A percentile compares a stretch with the other conserved stretches of the same genome.
These are phyloP conservation scores for Saxidomus purpurata DNA, from an alignment of 1,140 invertebrate genomes.

Conservation along the genomic window DNA sequence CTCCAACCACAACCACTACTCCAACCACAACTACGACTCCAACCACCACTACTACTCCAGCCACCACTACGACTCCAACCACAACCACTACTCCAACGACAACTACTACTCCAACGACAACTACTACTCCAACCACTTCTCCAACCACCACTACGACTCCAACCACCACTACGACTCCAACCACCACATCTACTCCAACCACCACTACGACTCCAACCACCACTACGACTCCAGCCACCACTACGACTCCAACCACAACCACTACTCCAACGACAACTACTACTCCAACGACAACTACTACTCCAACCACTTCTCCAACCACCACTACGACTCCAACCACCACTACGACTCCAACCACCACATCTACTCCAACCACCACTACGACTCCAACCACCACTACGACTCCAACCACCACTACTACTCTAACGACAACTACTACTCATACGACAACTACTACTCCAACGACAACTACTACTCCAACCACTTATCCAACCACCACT, in stretches of 20 bases:
- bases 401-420: not conserved
- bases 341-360: not conserved
- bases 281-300: not conserved
- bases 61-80: not conserved
- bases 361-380: not conserved
- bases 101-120: not conserved
- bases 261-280: not conserved
- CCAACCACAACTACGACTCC: not conserved
- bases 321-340: not conserved
- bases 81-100: not conserved
- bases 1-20: not conserved
- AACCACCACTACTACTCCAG: not conserved
- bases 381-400: not conserved
- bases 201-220: not conserved
- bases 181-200: not conserved
- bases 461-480: not conserved
- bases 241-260: not conserved
- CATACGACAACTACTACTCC: not conserved
- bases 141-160: not conserved
- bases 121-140: not conserved
- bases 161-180: not conserved
- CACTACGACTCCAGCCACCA: not conserved
- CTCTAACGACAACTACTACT: not conserved
- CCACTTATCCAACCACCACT: not conserved
- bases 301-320: not conserved